phyloP scores from a whole-genome alignment of 1,140 invertebrate genomes.

The Calliopsis andreniformis region DNA sequence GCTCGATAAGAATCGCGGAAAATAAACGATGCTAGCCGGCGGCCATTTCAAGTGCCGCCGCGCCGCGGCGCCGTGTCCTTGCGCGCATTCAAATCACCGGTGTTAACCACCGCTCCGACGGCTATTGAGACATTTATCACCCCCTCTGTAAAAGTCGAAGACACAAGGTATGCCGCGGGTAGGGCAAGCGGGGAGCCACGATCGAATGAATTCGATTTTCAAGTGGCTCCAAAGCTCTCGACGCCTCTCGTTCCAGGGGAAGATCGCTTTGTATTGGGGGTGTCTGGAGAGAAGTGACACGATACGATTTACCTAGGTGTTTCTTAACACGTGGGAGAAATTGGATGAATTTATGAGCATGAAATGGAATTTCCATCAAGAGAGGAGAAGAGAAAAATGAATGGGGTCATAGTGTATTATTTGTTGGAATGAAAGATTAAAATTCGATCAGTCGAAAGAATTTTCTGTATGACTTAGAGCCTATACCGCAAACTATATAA shows the following conservation, averaged over 20 bases:
- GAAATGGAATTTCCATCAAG: no score
- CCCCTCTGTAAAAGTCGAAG: neutral
- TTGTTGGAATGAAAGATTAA: no score
- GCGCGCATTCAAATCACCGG: conserved; percentile 43
- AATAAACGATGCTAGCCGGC: conserved; percentile 32
- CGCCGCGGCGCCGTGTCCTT: conserved; percentile 9
- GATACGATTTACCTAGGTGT: no score
- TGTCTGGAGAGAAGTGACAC: no score
- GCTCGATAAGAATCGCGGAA: conserved; percentile 37
- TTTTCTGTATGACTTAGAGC: no score
- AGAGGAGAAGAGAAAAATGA: no score
- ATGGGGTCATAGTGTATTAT: no score
- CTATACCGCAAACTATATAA: no score
- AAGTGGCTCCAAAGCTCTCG: neutral
- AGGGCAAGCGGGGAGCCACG: neutral
- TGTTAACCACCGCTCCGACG: conserved; percentile 16
- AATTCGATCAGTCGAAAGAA: no score
- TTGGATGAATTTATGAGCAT: no score
- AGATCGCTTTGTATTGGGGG: neutral
- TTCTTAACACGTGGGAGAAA: no score
- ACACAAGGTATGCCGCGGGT: neutral
- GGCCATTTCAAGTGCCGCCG: conserved; percentile 27
- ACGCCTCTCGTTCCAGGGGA: neutral
- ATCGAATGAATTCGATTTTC: no score
- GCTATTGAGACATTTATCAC: conserved; percentile 36